Conservation (phyloP, 2,113 vertebrate species). For the Corythaixoides concolor region DNA sequence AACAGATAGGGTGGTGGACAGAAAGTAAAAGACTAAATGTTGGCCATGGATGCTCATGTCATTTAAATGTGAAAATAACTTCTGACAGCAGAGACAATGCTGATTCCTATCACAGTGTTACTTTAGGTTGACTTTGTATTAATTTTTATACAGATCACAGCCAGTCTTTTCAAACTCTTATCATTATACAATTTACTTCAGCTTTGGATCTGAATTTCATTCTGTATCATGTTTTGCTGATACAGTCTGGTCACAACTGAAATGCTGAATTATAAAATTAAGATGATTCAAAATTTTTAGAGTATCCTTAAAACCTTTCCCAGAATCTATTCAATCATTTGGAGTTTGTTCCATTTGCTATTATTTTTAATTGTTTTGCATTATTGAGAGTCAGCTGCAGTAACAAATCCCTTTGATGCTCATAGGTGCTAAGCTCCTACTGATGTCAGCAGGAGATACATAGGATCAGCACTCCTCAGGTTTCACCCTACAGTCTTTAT, state of each 20-base stretch:
- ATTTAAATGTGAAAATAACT: background rate
- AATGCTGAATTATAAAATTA: background rate
- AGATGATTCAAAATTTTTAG: background rate
- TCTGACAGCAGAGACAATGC: background rate
- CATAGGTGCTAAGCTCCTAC: background rate
- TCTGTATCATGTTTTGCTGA: background rate
- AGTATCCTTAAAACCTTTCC: background rate
- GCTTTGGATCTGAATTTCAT: background rate
- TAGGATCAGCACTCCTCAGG: background rate
- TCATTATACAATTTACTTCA: background rate
- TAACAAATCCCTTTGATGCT: background rate
- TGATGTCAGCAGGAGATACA: constrained; percentile 4
- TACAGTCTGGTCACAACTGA: background rate
- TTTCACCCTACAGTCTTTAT: background rate
- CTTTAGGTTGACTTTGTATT: background rate
- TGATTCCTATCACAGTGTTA: background rate
- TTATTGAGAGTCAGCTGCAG: background rate
- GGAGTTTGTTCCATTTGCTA: background rate
- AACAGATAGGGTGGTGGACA: background rate
- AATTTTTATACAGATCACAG: background rate
- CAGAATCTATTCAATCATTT: background rate
- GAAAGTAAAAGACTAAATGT: background rate
- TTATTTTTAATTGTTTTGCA: constrained; percentile 22
- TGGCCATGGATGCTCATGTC: background rate
- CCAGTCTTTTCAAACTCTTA: background rate